Evolutionary conservation across 2,888 invertebrate genomes (phyloP), one percentile per base, ranked within the genome.

Genomic region (Xestoiulus laeticollis): DNA sequence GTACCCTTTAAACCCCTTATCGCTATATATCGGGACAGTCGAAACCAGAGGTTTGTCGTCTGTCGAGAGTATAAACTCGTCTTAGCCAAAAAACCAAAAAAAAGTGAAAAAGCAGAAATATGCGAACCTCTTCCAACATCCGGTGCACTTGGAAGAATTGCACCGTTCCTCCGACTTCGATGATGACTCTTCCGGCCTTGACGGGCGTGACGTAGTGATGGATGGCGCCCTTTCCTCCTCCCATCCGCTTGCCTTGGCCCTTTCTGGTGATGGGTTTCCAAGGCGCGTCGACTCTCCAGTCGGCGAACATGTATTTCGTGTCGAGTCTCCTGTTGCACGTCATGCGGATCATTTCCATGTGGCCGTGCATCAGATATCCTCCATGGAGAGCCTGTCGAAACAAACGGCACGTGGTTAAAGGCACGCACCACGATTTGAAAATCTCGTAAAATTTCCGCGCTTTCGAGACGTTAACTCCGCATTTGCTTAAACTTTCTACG

Each of bases 161-260:
- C 91, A 97, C 95, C 91, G 95, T 94, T 53, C 99, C 99, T 38
- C 96, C 99, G 85, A 99, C 92, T 94, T 99, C 99, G 0, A 99
- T 89, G 89, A 99, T 96, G 32, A 99, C 95, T 90, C 99, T 94
- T 84, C 96, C 97, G 44, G 96, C 94, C 93, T 96, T 97, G 3
- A 99, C 92, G 0, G 99, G 99, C 0, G 98, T 97, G 0, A 96
- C 97, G 92, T 98, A 99, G 92, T 98, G 97, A 91, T 98, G 96
- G 88, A 99, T 98, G 0, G 95, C 93, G 10, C 97, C 98, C 94
- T 99, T 99, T 19, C 99, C 99, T 89, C 98, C 98, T 12, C 99
- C 99, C 96, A 98, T 97, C 90, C 97, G 93, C 90, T 96, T 95
- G 0, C 99, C 99, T 92, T 95, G 95, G 0, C 97, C 96, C 93